Evolutionary conservation across 2,888 invertebrate species (phyloP).

Genomic region (Sarcophaga variegata): DNA sequence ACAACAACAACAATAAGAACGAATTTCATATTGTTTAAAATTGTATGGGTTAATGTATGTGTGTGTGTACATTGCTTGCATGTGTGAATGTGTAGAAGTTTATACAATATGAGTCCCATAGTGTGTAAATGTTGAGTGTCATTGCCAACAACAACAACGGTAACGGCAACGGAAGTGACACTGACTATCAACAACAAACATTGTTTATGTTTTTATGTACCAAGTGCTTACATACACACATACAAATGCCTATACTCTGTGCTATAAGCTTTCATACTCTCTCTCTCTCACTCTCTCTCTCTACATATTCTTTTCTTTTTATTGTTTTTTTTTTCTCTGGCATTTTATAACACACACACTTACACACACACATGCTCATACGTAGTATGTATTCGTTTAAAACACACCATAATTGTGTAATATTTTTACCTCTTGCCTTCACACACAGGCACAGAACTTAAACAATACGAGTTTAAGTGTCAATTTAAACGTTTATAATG

Average conservation of each 20-base stretch:
- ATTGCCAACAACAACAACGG: neutral
- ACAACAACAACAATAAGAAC: too few relatives aligned
- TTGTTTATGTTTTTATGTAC: constrained; percentile 41
- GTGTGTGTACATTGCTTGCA: neutral
- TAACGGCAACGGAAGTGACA: constrained; percentile 68
- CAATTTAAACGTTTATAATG: constrained; percentile 45
- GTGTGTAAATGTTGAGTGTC: too few relatives aligned
- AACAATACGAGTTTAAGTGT: constrained; percentile 44
- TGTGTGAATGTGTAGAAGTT: neutral
- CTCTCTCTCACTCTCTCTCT: neutral
- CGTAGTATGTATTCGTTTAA: neutral
- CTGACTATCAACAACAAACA: constrained; percentile 64
- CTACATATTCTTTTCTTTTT: neutral
- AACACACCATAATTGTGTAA: constrained; percentile 20
- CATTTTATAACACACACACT: neutral
- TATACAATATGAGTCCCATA: constrained; percentile 40
- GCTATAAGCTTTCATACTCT: neutral
- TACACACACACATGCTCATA: neutral
- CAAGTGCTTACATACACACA: neutral
- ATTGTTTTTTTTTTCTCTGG: neutral
- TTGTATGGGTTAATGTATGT: neutral
- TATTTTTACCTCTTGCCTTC: constrained; percentile 35
- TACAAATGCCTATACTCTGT: neutral
- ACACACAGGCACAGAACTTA: neutral
- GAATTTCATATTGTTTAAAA: constrained; percentile 5